Percentiles rank a stretch among this genome's conserved stretches.
Conservation (phyloP, 2,797 vertebrate genomes). For the Psittacula derbiana region DNA sequence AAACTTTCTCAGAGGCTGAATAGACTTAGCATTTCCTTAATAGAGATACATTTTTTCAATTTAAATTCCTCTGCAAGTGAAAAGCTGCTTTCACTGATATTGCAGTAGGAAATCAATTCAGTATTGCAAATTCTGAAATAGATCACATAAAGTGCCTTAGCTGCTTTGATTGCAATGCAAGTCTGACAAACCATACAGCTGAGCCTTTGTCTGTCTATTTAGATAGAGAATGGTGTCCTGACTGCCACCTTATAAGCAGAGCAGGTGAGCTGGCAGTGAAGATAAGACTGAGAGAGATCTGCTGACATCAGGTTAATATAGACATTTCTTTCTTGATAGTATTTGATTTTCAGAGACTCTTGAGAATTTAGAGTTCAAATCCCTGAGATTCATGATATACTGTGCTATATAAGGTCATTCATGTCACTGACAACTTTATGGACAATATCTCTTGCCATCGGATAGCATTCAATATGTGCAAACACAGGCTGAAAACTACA, state of each 20-base stretch:
- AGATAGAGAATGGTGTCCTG: not conserved
- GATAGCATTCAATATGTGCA: not conserved
- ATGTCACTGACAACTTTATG: not conserved
- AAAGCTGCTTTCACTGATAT: constrained; percentile 1
- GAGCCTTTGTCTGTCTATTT: not conserved
- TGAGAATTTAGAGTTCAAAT: not conserved
- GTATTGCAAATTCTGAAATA: not conserved
- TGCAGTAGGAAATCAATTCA: not conserved
- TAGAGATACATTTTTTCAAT: constrained; percentile 27
- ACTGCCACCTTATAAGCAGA: not conserved
- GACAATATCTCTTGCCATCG: not conserved
- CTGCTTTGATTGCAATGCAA: not conserved
- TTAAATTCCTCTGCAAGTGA: constrained; percentile 15
- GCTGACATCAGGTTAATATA: not conserved
- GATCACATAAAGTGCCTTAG: constrained; percentile 2
- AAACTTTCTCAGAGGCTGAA: not conserved
- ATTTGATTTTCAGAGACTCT: constrained; percentile 26
- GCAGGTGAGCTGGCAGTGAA: not conserved
- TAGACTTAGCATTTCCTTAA: not conserved
- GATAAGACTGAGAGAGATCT: not conserved
- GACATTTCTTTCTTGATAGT: not conserved
- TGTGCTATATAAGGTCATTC: not conserved
- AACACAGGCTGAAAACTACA: not conserved
- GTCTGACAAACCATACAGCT: not conserved
- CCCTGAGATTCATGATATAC: not conserved